These are phyloP conservation scores for Oceanodroma tethys DNA, from an alignment of 2,113 vertebrate genomes.

Conservation along the genomic window DNA sequence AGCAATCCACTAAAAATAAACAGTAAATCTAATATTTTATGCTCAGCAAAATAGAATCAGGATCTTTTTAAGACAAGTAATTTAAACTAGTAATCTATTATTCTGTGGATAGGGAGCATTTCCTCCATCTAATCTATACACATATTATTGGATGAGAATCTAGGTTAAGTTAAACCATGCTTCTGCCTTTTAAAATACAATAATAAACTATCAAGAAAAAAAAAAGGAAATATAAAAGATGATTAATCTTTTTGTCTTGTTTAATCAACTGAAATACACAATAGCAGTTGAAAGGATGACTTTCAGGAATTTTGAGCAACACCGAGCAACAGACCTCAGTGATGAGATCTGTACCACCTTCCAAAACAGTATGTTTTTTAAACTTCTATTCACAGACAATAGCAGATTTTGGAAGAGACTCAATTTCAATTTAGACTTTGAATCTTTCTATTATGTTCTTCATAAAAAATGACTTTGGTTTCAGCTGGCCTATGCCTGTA, in stretches of 20 bases:
- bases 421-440: not conserved
- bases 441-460: not conserved
- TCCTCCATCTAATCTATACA: constrained; percentile 14
- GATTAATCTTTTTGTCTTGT: not conserved
- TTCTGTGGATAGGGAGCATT: not conserved
- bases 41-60: constrained; percentile 40
- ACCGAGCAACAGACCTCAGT: not conserved
- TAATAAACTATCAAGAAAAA: not conserved
- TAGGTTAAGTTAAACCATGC: not conserved
- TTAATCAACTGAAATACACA: not conserved
- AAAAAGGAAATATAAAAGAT: not conserved
- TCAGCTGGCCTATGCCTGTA: not conserved
- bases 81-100: constrained; percentile 39
- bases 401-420: not conserved
- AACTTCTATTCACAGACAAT: not conserved
- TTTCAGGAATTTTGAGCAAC: not conserved
- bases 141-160: not conserved
- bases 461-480: not conserved
- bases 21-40: constrained; percentile 52
- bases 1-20: constrained; percentile 65
- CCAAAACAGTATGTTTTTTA: not conserved
- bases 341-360: not conserved
- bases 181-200: not conserved
- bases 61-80: constrained; percentile 63
- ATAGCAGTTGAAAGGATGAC: not conserved